Evolutionary conservation across 2,113 vertebrate species (phyloP).

Genomic region (Talpa occidentalis): DNA sequence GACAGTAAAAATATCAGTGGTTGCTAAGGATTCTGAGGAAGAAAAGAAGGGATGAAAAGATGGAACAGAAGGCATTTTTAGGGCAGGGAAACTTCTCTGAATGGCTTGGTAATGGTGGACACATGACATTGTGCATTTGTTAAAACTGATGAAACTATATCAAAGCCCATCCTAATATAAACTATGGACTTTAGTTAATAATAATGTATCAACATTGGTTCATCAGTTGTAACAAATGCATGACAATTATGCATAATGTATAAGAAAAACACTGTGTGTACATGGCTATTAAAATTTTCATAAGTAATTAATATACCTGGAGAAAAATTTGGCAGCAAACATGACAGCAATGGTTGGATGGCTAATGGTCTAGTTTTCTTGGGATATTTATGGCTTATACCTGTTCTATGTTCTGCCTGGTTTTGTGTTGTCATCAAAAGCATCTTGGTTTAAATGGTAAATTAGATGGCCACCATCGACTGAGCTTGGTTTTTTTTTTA

Average conservation of each 20-base stretch:
- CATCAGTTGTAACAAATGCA: background rate
- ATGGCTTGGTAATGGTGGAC: background rate
- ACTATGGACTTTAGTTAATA: conserved; percentile 32
- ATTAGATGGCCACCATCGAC: background rate
- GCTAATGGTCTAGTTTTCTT: background rate
- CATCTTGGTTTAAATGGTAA: background rate
- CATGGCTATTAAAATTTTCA: background rate
- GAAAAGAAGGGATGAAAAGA: background rate
- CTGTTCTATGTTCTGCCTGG: background rate
- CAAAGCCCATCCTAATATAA: conserved; percentile 26
- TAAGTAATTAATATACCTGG: conserved; percentile 29
- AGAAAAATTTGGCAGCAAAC: conserved; percentile 33
- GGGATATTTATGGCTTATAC: background rate
- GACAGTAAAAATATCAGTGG: background rate
- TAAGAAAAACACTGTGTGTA: background rate
- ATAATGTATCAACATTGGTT: background rate
- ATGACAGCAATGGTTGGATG: background rate
- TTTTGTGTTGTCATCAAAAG: background rate
- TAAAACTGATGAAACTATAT: background rate
- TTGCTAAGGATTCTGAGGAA: background rate
- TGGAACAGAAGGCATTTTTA: background rate
- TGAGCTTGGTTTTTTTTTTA: too few relatives aligned
- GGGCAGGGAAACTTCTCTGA: background rate
- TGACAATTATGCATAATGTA: background rate
- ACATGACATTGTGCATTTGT: background rate